Evolutionary conservation across 2,113 vertebrate genomes (phyloP).

Genomic region (Elephas maximus): DNA sequence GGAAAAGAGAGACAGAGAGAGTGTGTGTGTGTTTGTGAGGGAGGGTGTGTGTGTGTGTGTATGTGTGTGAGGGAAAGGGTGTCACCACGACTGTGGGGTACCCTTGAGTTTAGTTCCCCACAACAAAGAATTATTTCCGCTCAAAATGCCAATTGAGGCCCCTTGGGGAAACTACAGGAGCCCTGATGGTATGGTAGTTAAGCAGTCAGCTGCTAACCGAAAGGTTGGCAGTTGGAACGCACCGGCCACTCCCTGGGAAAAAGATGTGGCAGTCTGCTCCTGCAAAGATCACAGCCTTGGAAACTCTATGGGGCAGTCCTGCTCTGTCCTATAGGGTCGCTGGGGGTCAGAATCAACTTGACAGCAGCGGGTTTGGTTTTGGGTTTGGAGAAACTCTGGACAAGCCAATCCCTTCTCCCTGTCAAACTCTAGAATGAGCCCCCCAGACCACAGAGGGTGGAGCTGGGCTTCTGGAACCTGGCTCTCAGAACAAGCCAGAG

Average conservation of each 20-base stretch:
- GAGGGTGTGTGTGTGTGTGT: background rate
- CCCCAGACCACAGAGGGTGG: background rate
- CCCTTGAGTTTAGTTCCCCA: background rate
- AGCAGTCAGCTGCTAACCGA: background rate
- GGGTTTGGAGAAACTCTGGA: background rate
- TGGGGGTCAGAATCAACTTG: background rate
- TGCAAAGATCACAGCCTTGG: background rate
- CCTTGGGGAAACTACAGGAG: background rate
- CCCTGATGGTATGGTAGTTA: background rate
- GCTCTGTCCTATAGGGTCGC: background rate
- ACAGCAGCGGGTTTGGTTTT: background rate
- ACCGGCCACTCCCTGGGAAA: background rate
- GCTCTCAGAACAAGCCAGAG: background rate
- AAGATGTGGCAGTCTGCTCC: background rate
- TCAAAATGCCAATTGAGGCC: background rate
- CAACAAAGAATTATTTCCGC: background rate
- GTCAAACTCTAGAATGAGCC: background rate
- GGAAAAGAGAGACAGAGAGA: background rate
- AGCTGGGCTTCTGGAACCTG: background rate
- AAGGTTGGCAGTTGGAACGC: background rate
- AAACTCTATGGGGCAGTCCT: background rate
- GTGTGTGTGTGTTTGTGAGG: background rate
- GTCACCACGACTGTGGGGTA: background rate
- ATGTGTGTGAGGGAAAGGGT: background rate
- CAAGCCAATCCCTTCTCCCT: background rate